These are phyloP conservation scores for Balaeniceps rex DNA, from an alignment of 2,113 vertebrate species.

Conservation along the genomic window DNA sequence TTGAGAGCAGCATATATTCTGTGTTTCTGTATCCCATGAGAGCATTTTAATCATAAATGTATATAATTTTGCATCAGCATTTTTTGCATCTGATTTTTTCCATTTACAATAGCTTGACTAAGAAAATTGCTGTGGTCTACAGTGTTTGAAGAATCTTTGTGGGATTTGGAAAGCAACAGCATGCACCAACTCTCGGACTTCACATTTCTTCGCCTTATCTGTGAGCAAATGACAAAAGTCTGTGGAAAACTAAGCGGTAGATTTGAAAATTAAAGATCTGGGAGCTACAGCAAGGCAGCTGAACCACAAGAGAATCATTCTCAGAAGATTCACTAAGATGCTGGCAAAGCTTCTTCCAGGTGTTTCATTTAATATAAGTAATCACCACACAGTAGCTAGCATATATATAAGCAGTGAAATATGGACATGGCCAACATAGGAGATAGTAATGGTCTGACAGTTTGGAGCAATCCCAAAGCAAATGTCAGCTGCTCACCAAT, in stretches of 20 bases:
- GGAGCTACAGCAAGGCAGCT: not conserved
- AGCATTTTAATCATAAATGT: slow-evolving; percentile 4
- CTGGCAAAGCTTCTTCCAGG: not conserved
- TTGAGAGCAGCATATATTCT: not conserved
- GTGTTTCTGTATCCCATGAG: not conserved
- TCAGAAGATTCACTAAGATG: not conserved
- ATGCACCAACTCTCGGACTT: not conserved
- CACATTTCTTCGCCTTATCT: not conserved
- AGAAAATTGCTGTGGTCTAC: not conserved
- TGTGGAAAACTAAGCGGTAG: not conserved
- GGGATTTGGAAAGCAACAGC: not conserved
- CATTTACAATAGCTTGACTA: not conserved
- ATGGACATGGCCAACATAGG: not conserved
- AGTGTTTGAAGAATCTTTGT: not conserved
- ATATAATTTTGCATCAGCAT: not conserved
- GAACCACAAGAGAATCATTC: not conserved
- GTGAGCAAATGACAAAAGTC: not conserved
- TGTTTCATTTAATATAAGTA: not conserved
- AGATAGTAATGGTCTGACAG: not conserved
- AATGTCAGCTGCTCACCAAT: not conserved
- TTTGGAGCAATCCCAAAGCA: not conserved
- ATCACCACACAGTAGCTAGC: not conserved
- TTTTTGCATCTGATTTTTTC: not conserved
- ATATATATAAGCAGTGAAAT: not conserved
- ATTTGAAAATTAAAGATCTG: not conserved